These are phyloP conservation scores for Sebastes reedi DNA, from an alignment of 2,797 vertebrate species.

Conservation along the genomic window DNA sequence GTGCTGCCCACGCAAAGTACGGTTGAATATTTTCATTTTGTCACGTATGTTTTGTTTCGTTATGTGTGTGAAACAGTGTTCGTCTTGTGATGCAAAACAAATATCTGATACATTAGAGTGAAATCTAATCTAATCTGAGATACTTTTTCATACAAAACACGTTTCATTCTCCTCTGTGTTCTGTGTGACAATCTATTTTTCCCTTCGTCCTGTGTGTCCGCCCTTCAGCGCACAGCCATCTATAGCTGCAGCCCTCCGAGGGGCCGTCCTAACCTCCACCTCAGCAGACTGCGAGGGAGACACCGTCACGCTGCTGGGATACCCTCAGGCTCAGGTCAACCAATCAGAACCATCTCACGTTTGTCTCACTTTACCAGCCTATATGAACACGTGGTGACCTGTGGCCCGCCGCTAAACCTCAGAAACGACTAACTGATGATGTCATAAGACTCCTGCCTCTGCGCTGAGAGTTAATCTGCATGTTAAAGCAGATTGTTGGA, in stretches of 20 bases:
- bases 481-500: slow-evolving; percentile 36
- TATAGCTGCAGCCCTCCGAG: slow-evolving; percentile 56
- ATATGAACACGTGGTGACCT: slow-evolving; percentile 9
- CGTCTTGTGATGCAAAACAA: not conserved
- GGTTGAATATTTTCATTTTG: not conserved
- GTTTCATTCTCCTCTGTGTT: not conserved
- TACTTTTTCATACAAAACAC: not conserved
- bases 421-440: slow-evolving; percentile 41
- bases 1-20: not conserved
- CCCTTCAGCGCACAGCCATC: slow-evolving; percentile 50
- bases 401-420: slow-evolving; percentile 29
- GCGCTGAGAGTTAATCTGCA: slow-evolving; percentile 10
- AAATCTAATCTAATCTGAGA: not conserved
- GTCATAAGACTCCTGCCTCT: slow-evolving; percentile 40
- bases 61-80: not conserved
- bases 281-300: slow-evolving; percentile 47
- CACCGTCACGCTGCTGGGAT: slow-evolving; percentile 44
- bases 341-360: slow-evolving; percentile 42
- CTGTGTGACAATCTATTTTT: slow-evolving; percentile 17
- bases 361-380: slow-evolving; percentile 14
- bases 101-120: not conserved
- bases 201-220: slow-evolving; percentile 1
- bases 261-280: slow-evolving; percentile 60
- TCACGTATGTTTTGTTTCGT: not conserved
- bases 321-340: slow-evolving; percentile 56